Evolutionary conservation across 1,140 invertebrate genomes (phyloP).

Genomic region (Thalassaphorura encarpata): DNA sequence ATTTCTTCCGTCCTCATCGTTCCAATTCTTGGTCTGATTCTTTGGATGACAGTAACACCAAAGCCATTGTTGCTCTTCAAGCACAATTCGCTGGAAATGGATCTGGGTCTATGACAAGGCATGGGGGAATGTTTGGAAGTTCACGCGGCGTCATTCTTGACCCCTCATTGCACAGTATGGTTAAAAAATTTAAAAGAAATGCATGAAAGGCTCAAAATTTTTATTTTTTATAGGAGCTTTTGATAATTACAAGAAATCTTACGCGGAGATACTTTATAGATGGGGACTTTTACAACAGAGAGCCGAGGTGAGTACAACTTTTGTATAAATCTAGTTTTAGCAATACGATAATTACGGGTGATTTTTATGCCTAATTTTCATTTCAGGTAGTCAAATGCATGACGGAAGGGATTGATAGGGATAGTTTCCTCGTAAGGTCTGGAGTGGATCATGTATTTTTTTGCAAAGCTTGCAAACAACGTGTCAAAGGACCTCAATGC

Average conservation of each 20-base stretch:
- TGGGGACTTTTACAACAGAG: constrained; percentile 72
- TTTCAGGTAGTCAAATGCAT: constrained; percentile 63
- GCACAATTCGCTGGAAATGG: background rate
- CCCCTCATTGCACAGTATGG: constrained; percentile 20
- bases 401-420: constrained; percentile 43
- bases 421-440: constrained; percentile 33
- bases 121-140: too few relatives aligned
- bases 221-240: constrained; percentile 47
- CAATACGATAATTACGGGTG: background rate
- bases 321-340: constrained; percentile 18
- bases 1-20: constrained; percentile 46
- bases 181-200: too few relatives aligned
- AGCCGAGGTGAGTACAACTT: constrained; percentile 50
- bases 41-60: constrained; percentile 51
- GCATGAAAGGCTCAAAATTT: background rate
- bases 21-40: constrained; percentile 84
- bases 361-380: constrained; percentile 4
- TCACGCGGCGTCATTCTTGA: constrained; percentile 14
- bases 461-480: constrained; percentile 56
- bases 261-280: constrained; percentile 78
- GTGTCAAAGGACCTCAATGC: constrained; percentile 46
- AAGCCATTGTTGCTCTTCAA: constrained; percentile 31
- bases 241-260: constrained; percentile 74
- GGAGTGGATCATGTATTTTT: constrained; percentile 66
- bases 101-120: background rate